Evolutionary conservation across 1,140 invertebrate genomes (phyloP).

Genomic region (Carposina sasakii): DNA sequence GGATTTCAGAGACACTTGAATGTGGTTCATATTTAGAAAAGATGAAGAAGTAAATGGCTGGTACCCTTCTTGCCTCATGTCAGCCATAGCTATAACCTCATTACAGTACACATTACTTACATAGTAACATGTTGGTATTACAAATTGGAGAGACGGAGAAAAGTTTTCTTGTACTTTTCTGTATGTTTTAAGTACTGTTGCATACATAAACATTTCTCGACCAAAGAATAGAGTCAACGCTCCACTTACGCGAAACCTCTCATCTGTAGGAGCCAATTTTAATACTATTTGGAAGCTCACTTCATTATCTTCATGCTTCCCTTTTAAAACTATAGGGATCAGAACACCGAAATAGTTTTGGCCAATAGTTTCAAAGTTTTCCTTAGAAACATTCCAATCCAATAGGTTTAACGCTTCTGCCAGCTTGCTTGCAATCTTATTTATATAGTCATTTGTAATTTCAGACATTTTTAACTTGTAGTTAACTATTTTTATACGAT

Average conservation of each 20-base stretch:
- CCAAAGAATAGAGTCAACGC: conserved; percentile 53
- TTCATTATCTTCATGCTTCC: conserved; percentile 22
- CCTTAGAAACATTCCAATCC: conserved; percentile 29
- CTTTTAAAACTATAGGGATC: conserved; percentile 40
- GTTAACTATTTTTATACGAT: no score
- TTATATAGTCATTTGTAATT: conserved; percentile 28
- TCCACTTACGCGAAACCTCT: conserved; percentile 52
- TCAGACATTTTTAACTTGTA: conserved; percentile 27
- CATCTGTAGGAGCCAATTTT: conserved; percentile 56
- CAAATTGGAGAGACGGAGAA: conserved; percentile 13
- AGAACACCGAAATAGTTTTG: conserved; percentile 62
- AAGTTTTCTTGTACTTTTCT: conserved; percentile 25
- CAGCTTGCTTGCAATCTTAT: conserved; percentile 18
- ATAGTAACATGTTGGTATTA: conserved; percentile 48
- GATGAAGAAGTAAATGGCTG: conserved; percentile 33
- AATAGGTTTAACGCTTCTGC: conserved; percentile 18
- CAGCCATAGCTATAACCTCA: conserved; percentile 49
- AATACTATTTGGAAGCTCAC: conserved; percentile 38
- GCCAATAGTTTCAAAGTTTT: conserved; percentile 40
- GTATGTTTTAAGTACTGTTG: conserved; percentile 35
- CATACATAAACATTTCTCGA: conserved; percentile 53
- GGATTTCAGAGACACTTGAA: conserved; percentile 34
- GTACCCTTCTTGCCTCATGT: conserved; percentile 46
- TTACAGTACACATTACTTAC: conserved; percentile 43
- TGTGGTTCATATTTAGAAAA: conserved; percentile 49